Evolutionary conservation across 2,797 vertebrate species (phyloP), one percentile per base, ranked within the genome.

Genomic region (Phrynocephalus forsythii): DNA sequence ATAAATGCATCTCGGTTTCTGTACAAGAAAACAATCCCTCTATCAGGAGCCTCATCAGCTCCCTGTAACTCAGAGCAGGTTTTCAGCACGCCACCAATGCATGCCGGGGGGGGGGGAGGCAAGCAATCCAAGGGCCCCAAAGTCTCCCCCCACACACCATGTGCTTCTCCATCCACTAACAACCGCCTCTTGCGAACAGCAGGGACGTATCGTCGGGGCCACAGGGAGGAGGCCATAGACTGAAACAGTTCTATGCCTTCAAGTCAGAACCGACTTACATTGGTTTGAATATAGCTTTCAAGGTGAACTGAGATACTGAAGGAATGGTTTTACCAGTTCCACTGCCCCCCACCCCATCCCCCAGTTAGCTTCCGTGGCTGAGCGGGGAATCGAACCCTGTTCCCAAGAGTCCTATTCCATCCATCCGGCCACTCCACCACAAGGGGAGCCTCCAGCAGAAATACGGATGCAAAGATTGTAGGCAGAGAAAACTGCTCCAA

Each of bases 1-100:
- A 85, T 85, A 85, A 85, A 85, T 28, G 33, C 9, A 13, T 44
- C 60, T 77, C 83, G 72, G 67, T 77, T 85, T 85, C 83, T 16
- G 28, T 15, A 84, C 72, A 66, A 75, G 72, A 48, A 84, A 84
- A 72, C 83, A 76, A 84, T 66, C 66, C 83, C 38, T 10, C 38
- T 67, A 76, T 67, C 72, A 11, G 72, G 24, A 11, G 8, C 72
- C 10, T 13, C 72, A 38, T 84, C 72, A 44, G 8, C 77, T 52
- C 18, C 26, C 28, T 79, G 8, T 56, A 52, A 52, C 76, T 78
- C 48, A 52, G 11, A 28, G 30, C 15, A 38, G 76, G 2, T 77
- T 48, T 26, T 50, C 26, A 85, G 26, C 16, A 67, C 20, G 63
- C 83, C 20, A 56, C 56, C 63, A 7, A 3, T 22, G 20, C 75